Conservation (phyloP, 2,888 invertebrate genomes). For the Pollenia griseotomentosa region DNA sequence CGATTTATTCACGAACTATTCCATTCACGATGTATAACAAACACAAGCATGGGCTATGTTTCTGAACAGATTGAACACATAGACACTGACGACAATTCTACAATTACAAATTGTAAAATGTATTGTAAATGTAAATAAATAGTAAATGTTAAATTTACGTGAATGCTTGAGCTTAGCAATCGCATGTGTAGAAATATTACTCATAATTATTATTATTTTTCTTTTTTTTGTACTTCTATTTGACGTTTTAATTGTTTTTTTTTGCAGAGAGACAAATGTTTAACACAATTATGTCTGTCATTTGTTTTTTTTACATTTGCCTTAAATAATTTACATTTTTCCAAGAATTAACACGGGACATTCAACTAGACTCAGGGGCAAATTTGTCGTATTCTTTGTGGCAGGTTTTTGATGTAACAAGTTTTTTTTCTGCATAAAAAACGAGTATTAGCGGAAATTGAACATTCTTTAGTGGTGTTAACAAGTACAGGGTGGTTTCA, state of each 20-base stretch:
- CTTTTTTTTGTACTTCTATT: constrained; percentile 26
- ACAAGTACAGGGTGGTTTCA: not conserved
- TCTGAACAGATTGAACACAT: not conserved
- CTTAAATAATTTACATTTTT: constrained; percentile 19
- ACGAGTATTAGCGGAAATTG: constrained; percentile 36
- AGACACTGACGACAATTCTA: constrained; percentile 19
- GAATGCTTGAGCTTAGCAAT: not conserved
- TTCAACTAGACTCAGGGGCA: constrained; percentile 10
- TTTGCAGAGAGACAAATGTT: constrained; percentile 48
- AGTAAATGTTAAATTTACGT: constrained; percentile 57
- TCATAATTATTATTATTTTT: constrained; percentile 32
- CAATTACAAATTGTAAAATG: constrained; percentile 47
- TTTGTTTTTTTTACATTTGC: constrained; percentile 11
- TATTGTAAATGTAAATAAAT: constrained; percentile 38
- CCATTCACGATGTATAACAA: constrained; percentile 34
- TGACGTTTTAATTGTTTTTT: constrained; percentile 61
- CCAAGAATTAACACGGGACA: constrained; percentile 49
- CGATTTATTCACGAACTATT: constrained; percentile 53
- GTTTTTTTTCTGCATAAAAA: not conserved
- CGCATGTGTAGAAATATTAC: constrained; percentile 33
- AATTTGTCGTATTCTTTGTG: constrained; percentile 32
- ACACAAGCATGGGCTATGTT: constrained; percentile 7
- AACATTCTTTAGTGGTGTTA: not conserved
- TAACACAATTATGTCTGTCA: constrained; percentile 57
- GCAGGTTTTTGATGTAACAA: constrained; percentile 33